A percentile compares a stretch with the other conserved stretches of the same genome.
phyloP scores from a whole-genome alignment of 2,797 vertebrate genomes.

The Sibirionetta formosa region DNA sequence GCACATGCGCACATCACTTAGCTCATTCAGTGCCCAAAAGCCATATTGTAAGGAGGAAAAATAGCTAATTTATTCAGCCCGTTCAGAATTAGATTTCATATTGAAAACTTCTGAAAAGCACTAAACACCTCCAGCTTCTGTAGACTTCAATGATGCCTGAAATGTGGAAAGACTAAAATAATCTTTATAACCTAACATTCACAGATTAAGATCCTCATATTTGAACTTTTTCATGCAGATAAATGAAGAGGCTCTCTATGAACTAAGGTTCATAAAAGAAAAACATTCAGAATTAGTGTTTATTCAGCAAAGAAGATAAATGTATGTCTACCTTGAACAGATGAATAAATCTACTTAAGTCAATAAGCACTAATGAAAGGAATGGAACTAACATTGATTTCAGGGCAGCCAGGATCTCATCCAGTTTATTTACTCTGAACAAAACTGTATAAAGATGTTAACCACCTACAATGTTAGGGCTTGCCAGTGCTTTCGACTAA shows the following conservation, averaged over 20 bases:
- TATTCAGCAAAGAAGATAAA: conserved; percentile 15
- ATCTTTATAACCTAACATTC: background rate
- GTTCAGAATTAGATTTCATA: conserved; percentile 1
- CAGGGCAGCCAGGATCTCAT: background rate
- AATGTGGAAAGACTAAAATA: background rate
- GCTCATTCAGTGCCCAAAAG: background rate
- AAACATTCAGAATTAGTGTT: background rate
- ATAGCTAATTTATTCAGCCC: background rate
- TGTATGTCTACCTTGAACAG: background rate
- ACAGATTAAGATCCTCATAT: background rate
- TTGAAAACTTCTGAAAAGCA: background rate
- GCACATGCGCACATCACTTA: background rate
- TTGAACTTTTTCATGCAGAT: background rate
- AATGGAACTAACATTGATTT: conserved; percentile 48
- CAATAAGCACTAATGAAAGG: conserved; percentile 50
- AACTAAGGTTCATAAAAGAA: background rate
- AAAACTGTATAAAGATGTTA: background rate
- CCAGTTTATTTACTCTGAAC: background rate
- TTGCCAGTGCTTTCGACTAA: background rate
- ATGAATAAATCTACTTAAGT: conserved; percentile 36
- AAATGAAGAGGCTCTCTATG: background rate
- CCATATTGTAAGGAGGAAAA: background rate
- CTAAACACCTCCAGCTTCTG: background rate
- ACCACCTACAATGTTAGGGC: background rate
- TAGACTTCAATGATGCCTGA: background rate